Percentiles rank a stretch among this genome's conserved stretches.
Conservation (phyloP, 2,113 vertebrate genomes). For the Paedocypris sp. region DNA sequence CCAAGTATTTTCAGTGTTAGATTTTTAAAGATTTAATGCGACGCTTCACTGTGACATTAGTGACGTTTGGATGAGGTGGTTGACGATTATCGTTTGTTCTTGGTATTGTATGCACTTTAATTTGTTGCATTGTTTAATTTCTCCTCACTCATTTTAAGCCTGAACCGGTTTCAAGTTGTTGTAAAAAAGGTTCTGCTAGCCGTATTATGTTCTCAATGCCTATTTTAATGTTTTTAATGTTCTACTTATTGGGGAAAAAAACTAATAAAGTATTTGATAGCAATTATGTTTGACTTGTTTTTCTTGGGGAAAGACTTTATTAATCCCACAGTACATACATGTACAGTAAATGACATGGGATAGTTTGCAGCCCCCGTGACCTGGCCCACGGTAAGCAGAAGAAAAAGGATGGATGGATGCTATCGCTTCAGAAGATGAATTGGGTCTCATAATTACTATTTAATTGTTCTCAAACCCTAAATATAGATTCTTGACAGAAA, state of each 20-base stretch:
- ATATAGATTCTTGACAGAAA: too few relatives aligned
- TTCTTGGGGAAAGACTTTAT: not conserved
- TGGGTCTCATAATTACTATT: too few relatives aligned
- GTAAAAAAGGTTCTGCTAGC: not conserved
- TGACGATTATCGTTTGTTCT: not conserved
- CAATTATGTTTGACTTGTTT: not conserved
- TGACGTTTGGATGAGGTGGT: not conserved
- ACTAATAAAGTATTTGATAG: conserved; percentile 12
- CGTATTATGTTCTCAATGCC: not conserved
- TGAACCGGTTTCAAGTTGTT: not conserved
- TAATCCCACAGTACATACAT: too few relatives aligned
- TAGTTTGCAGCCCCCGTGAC: too few relatives aligned
- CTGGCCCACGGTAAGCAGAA: too few relatives aligned
- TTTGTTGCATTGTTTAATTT: conserved; percentile 15
- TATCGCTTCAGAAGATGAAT: too few relatives aligned
- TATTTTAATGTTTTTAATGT: conserved; percentile 17
- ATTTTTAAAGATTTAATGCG: not conserved
- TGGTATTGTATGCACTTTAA: conserved; percentile 22
- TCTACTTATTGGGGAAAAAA: not conserved
- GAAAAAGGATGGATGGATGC: too few relatives aligned
- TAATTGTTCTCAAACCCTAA: too few relatives aligned
- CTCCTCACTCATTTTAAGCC: conserved; percentile 4
- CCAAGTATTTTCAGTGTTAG: too few relatives aligned
- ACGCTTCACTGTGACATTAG: not conserved
- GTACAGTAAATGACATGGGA: too few relatives aligned